Conservation (phyloP, 1,140 invertebrate species). For the Laupala kohalensis region DNA sequence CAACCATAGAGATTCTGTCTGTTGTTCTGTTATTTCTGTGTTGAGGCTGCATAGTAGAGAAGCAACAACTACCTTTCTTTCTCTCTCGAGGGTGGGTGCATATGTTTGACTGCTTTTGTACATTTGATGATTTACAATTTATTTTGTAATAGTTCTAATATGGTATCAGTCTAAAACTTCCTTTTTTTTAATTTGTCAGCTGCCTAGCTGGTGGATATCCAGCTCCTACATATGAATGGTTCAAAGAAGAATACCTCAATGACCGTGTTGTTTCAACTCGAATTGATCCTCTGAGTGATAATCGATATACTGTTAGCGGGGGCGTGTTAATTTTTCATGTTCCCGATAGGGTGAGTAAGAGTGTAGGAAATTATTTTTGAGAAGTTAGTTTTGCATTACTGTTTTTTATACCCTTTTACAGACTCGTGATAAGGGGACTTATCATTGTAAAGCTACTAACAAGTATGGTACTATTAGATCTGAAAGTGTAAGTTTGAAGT, state of each 20-base stretch:
- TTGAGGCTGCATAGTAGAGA: too few species aligned
- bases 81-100: too few species aligned
- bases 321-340: slow-evolving; percentile 79
- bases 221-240: slow-evolving; percentile 83
- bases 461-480: slow-evolving; percentile 79
- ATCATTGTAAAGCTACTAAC: slow-evolving; percentile 85
- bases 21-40: too few species aligned
- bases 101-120: too few species aligned
- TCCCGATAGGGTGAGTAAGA: slow-evolving; percentile 50
- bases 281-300: slow-evolving; percentile 64
- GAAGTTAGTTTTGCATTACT: slow-evolving; percentile 7
- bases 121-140: too few species aligned
- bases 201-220: slow-evolving; percentile 85
- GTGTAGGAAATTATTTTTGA: not conserved
- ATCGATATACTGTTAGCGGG: slow-evolving; percentile 74
- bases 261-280: slow-evolving; percentile 49
- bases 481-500: slow-evolving; percentile 72
- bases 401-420: slow-evolving; percentile 21
- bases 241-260: slow-evolving; percentile 72
- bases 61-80: too few species aligned
- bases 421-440: slow-evolving; percentile 66
- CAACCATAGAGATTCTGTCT: too few species aligned
- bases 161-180: not conserved
- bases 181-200: slow-evolving; percentile 25
- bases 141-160: too few species aligned